Evolutionary conservation across 2,113 vertebrate species (phyloP).

Genomic region (Elaphurus davidianus): DNA sequence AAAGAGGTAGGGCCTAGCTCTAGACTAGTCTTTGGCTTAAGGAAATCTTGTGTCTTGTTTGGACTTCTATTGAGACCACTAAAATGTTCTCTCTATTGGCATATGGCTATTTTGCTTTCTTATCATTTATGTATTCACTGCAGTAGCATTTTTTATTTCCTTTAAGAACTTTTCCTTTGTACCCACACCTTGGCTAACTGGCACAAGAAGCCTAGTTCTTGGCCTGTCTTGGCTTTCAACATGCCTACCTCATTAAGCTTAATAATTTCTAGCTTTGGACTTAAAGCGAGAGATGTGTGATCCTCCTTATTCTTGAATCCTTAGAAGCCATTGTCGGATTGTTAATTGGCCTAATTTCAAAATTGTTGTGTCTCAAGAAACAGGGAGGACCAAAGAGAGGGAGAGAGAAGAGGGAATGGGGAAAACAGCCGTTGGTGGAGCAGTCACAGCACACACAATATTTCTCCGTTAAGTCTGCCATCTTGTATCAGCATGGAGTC

Average conservation of each 20-base stretch:
- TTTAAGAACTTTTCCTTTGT: background rate
- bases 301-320: background rate
- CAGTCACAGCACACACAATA: background rate
- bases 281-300: background rate
- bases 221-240: background rate
- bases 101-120: background rate
- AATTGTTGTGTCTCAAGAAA: background rate
- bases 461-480: background rate
- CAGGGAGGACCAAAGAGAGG: background rate
- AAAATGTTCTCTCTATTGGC: background rate
- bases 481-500: background rate
- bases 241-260: background rate
- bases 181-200: background rate
- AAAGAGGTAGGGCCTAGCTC: background rate
- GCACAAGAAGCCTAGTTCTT: background rate
- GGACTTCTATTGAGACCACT: background rate
- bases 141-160: background rate
- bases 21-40: background rate
- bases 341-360: background rate
- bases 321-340: background rate
- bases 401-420: background rate
- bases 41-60: background rate
- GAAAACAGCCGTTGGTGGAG: background rate
- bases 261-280: background rate
- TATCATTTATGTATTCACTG: background rate